Evolutionary conservation across 23 tunicate genomes (phyloP), one percentile per base, ranked within the genome.

Genomic region (Trididemnum nubilum): DNA sequence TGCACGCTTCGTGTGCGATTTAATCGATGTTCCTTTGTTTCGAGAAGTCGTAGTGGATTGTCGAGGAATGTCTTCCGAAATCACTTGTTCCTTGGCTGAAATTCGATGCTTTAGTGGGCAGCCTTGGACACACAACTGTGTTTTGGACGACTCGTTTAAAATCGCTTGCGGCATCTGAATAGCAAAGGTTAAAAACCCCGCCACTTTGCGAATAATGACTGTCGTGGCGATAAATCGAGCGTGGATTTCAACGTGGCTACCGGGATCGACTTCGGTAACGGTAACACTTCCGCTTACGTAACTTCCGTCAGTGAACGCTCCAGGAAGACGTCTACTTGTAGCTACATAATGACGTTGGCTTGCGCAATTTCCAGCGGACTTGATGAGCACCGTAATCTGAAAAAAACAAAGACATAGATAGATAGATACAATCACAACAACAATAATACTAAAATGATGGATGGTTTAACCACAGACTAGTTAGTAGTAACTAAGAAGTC

Each of bases 301-400:
- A n/a, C 83, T 82, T 32, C 91, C 92, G 77, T 92, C 97, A 30
- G 51, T 78, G 59, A 92, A 92, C 21, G 88, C 75, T 1, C 71
- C 76, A 37, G 97, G 81, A 33, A 92, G 85, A 4, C 31, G 78
- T 30, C 38, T 27, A 12, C 92, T 90, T 25, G 72, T 49, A 82
- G 88, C 88, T 5, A 34, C 29, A 66, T 78, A 64, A 52, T 76
- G 37, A 22, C 58, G 78, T 27, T 73, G 78, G 12, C 69, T 82
- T 7, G 97, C 83, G 76, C 97, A 91, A 24, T 82, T 52, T 22
- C 86, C 87, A 0, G 86, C 74, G 2, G 65, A 67, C 35, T 87
- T 87, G 36, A 92, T 83, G n/a, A 86, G 40, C 33, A 92, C 92
- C n/a, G 87, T 82, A 36, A 92, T 91, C 97, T 92, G 92, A 24